Evolutionary conservation across 2,797 vertebrate species (phyloP), one percentile per base, ranked within the genome.

Genomic region (Serranus cabrilla): DNA sequence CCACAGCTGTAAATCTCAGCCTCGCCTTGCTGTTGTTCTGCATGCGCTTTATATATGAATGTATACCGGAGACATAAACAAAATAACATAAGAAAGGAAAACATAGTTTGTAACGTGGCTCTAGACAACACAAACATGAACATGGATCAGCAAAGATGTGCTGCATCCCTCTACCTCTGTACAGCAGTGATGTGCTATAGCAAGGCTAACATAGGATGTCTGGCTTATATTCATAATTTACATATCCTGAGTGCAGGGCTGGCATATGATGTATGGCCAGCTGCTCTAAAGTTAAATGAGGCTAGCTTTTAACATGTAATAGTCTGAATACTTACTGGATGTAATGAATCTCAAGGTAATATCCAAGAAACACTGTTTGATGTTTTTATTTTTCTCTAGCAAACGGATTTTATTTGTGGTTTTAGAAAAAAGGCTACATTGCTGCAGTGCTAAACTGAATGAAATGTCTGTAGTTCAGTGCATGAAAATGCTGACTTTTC

Each of bases 1-100:
- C 86, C 91, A 92, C 87, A 82, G 88, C 89, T 87, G 81, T 93
- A 94, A 91, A 94, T 93, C 86, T 90, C 63, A 40, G 67, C 52
- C 43, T 84, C 13, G 71, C 75, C 74, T 82, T 66, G 69, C 68
- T n/a, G 59, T 74, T 82, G 76, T 80, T 86, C 40, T 78, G 46
- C 43, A 72, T 79, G 50, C 23, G 55, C 31, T 34, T 9, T 68
- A 23, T 70, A 27, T 80, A 76, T 81, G 64, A 71, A 75, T 55
- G 27, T 68, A 56, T 70, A 82, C 50, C 2, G 2, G 18, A 62
- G 34, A 77, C 64, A 59, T 74, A 76, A 81, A 82, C 67, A 74
- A 79, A 83, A 82, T 23, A 57, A 20, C 49, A 81, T 17, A 78
- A 76, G 21, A 62, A 76, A 68, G 60, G 49, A 63, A 74, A 77